Evolutionary conservation across 1,140 invertebrate genomes (phyloP).

Genomic region (Phymastichus coffea): DNA sequence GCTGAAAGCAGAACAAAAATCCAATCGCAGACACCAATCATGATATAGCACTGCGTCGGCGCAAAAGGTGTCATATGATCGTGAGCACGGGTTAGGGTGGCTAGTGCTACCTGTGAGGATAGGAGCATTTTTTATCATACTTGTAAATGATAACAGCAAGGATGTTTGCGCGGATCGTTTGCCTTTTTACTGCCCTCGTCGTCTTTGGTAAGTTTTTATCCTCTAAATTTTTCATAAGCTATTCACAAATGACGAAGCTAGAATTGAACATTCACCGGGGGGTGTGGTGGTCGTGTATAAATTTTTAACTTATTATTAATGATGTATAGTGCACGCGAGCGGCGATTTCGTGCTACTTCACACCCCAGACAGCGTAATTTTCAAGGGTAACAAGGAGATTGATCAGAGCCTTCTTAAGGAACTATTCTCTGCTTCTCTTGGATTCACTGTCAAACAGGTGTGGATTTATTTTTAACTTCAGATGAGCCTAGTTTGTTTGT

Average conservation of each 20-base stretch:
- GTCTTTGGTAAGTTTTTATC: constrained; percentile 13
- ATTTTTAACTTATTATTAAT: not conserved
- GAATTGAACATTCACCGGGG: no score
- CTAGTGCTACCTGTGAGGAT: not conserved
- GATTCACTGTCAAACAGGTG: constrained; percentile 67
- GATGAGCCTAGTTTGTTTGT: not conserved
- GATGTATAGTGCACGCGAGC: constrained; percentile 59
- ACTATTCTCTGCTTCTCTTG: constrained; percentile 70
- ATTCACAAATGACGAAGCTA: no score
- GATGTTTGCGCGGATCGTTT: constrained; percentile 6
- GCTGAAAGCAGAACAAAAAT: no score
- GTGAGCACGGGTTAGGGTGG: not conserved
- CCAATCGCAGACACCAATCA: not conserved
- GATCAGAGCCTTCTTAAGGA: constrained; percentile 68
- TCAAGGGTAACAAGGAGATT: constrained; percentile 63
- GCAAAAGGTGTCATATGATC: constrained; percentile 21
- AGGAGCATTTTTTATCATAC: not conserved
- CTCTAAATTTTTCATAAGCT: no score
- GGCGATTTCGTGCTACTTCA: constrained; percentile 70
- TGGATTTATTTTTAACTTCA: constrained; percentile 17
- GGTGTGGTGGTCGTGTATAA: not conserved
- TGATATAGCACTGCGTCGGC: not conserved
- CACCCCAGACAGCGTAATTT: constrained; percentile 65
- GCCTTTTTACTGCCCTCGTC: not conserved
- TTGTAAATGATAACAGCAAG: not conserved